phyloP scores from a whole-genome alignment of 2,113 vertebrate genomes.

The Passer domesticus region DNA sequence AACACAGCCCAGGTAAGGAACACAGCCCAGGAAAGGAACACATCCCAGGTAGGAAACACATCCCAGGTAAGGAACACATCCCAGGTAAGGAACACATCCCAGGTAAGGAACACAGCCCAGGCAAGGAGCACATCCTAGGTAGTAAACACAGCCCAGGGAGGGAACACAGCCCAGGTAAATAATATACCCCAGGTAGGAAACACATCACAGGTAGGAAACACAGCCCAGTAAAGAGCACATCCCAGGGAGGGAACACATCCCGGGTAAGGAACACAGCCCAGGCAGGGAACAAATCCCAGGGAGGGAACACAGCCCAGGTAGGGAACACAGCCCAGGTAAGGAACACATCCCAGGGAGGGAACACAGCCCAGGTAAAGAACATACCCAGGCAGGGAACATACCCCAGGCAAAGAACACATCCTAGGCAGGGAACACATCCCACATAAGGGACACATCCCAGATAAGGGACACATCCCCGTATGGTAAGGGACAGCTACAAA shows the following conservation, averaged over 20 bases:
- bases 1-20: accelerated
- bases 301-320: accelerated
- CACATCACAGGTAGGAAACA: accelerated
- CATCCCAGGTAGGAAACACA: accelerated
- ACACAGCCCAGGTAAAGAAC: neutral
- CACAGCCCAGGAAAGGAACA: neutral
- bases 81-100: accelerated
- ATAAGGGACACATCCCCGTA: neutral
- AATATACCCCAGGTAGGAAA: neutral
- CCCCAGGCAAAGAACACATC: neutral
- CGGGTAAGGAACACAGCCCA: accelerated
- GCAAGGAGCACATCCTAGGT: accelerated
- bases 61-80: accelerated
- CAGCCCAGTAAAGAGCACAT: accelerated
- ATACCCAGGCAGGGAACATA: neutral
- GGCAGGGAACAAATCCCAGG: too few species aligned
- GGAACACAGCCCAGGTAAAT: neutral
- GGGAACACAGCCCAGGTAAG: accelerated
- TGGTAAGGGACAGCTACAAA: neutral
- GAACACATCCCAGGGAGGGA: accelerated
- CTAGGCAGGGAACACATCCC: accelerated
- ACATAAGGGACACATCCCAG: accelerated
- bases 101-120: accelerated
- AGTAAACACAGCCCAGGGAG: accelerated
- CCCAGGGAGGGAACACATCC: neutral